Evolutionary conservation across 2,113 vertebrate species (phyloP).

Genomic region (Pycnonotus jocosus): DNA sequence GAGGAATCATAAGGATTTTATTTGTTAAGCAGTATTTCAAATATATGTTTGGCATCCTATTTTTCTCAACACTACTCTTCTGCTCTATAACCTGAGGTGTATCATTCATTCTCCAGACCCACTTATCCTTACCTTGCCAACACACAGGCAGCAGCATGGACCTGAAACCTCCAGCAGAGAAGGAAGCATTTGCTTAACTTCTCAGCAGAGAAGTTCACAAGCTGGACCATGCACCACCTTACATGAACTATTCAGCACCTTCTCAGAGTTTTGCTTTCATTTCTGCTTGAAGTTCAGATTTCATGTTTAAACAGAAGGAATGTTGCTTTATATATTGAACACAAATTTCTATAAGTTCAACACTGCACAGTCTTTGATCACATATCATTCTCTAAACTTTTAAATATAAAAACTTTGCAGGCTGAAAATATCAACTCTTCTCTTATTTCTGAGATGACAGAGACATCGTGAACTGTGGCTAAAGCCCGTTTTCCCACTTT

Average conservation of each 20-base stretch:
- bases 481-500: background rate
- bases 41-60: background rate
- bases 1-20: background rate
- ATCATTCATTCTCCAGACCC: background rate
- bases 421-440: background rate
- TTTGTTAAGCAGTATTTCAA: background rate
- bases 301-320: background rate
- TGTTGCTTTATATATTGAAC: background rate
- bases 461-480: background rate
- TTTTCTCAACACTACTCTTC: background rate
- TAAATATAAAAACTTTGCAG: background rate
- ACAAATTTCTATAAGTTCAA: background rate
- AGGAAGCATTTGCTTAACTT: background rate
- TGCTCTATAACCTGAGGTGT: background rate
- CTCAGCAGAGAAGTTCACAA: background rate
- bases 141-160: background rate
- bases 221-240: background rate
- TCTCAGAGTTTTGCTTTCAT: background rate
- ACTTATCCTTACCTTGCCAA: background rate
- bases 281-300: background rate
- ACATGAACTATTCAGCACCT: background rate
- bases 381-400: background rate
- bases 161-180: background rate
- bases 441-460: background rate
- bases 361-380: background rate